Evolutionary conservation across 1,140 invertebrate species (phyloP).

Genomic region (Pogonus chalceus): DNA sequence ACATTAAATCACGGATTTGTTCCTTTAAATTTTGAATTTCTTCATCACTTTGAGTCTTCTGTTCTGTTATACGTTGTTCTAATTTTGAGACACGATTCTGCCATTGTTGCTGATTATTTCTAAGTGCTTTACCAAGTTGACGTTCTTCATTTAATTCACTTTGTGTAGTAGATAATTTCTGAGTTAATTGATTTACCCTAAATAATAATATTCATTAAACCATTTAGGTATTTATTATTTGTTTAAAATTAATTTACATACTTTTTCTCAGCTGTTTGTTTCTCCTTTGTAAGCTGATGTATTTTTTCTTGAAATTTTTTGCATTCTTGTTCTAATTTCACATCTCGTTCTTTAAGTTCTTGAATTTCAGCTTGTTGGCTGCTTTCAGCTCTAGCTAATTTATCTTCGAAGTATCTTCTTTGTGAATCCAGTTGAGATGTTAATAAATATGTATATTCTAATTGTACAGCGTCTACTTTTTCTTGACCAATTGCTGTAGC

Average conservation of each 20-base stretch:
- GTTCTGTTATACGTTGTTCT: constrained; percentile 49
- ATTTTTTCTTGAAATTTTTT: neutral
- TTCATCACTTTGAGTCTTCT: constrained; percentile 47
- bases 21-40: constrained; percentile 79
- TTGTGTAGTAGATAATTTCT: constrained; percentile 43
- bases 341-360: neutral
- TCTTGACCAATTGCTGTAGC: constrained; percentile 54
- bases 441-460: constrained; percentile 95
- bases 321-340: neutral
- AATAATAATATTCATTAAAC: neutral
- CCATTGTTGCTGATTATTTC: constrained; percentile 68
- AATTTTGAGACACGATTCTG: constrained; percentile 55
- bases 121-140: constrained; percentile 62
- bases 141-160: constrained; percentile 67
- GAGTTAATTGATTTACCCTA: constrained; percentile 9
- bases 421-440: constrained; percentile 95
- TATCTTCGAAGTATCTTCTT: constrained; percentile 84
- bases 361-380: neutral
- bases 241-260: neutral
- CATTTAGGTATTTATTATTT: neutral
- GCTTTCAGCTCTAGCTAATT: constrained; percentile 39
- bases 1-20: constrained; percentile 92
- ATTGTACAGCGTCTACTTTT: constrained; percentile 84
- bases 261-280: neutral
- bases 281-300: neutral